Percentiles rank a stretch among this genome's conserved stretches.
Evolutionary conservation across 2,797 vertebrate genomes (phyloP).

Genomic region (Alcedo atthis): DNA sequence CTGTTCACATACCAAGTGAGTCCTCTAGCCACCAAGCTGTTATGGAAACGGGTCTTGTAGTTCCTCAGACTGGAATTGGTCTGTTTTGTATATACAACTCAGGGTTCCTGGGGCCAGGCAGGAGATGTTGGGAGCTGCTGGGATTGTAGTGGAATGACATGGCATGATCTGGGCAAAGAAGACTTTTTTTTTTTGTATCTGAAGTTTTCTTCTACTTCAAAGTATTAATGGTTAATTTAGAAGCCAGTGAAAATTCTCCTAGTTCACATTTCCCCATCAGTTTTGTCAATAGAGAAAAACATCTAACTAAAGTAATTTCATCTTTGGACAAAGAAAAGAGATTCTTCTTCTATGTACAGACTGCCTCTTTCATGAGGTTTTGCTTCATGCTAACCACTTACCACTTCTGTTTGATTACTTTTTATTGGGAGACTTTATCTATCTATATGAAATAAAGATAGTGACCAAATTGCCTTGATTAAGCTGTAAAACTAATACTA

Average conservation of each 20-base stretch:
- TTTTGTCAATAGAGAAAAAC: background rate
- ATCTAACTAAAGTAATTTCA: background rate
- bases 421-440: background rate
- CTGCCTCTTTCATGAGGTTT: background rate
- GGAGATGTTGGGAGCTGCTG: background rate
- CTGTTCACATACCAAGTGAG: background rate
- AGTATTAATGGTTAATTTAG: background rate
- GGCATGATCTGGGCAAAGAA: background rate
- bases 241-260: background rate
- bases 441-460: background rate
- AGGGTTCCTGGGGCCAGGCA: accelerated
- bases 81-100: background rate
- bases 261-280: background rate
- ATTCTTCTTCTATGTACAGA: background rate
- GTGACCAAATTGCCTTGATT: background rate
- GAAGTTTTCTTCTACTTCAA: background rate
- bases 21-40: background rate
- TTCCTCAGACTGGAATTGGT: background rate
- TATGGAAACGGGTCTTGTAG: background rate
- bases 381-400: background rate
- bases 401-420: background rate
- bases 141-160: background rate
- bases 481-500: background rate
- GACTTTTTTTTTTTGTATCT: background rate
- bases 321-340: background rate